phyloP scores from a whole-genome alignment of 2,888 invertebrate genomes.

The Automeris io region DNA sequence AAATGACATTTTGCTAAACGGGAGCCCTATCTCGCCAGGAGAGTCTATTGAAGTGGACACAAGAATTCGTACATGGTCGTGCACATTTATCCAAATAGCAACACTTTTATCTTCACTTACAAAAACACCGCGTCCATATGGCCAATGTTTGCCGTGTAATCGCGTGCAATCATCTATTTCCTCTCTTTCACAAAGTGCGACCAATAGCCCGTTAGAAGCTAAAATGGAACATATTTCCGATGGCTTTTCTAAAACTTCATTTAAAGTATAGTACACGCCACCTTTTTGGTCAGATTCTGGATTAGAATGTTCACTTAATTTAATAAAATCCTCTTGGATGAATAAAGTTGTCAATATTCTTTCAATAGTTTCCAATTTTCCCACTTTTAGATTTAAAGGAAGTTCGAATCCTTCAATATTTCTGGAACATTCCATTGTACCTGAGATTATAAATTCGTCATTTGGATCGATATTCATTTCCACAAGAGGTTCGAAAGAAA shows the following conservation, averaged over 20 bases:
- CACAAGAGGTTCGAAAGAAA: conserved; percentile 41
- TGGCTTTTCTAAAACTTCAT: conserved; percentile 85
- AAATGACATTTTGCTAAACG: conserved; percentile 84
- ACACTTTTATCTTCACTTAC: conserved; percentile 86
- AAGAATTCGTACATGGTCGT: conserved; percentile 91
- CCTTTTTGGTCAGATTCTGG: conserved; percentile 80
- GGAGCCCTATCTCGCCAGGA: conserved; percentile 85
- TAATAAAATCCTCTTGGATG: conserved; percentile 78
- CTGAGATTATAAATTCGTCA: conserved; percentile 83
- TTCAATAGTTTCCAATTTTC: conserved; percentile 85
- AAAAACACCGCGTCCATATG: conserved; percentile 94
- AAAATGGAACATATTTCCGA: conserved; percentile 82
- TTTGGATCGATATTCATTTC: conserved; percentile 82
- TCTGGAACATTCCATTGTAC: conserved; percentile 86
- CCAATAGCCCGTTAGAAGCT: conserved; percentile 80
- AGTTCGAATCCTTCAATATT: conserved; percentile 85
- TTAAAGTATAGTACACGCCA: conserved; percentile 85
- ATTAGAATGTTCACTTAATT: conserved; percentile 68
- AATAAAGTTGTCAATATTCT: conserved; percentile 81
- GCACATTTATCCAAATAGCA: conserved; percentile 95
- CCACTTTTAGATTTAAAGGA: conserved; percentile 83
- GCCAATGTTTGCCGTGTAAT: conserved; percentile 90
- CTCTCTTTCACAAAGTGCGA: conserved; percentile 81
- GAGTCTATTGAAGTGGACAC: conserved; percentile 80
- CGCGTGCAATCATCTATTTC: conserved; percentile 79